Evolutionary conservation across 2,888 invertebrate genomes (phyloP), one percentile per base, ranked within the genome.

Genomic region (Hyalella azteca): DNA sequence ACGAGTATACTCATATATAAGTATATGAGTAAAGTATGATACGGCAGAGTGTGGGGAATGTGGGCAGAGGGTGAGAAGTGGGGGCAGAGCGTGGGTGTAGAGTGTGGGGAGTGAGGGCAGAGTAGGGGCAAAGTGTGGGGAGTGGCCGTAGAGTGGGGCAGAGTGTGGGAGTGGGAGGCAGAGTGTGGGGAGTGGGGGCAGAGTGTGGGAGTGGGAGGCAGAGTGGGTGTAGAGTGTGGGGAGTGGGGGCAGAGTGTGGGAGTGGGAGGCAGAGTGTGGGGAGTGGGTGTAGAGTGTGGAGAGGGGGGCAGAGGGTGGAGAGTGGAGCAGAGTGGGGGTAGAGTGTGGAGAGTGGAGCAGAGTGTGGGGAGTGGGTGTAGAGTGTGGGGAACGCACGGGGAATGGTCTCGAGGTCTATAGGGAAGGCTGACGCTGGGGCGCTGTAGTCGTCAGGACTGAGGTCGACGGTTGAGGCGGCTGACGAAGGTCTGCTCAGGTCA

Each of bases 401-500:
- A 73, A 81, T 80, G 41, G 80, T 78, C 39, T 84, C 82, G 32
- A 84, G 73, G 79, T 84, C 84, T 7, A 82, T 40, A 36, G 60
- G 80, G 26, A 77, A 39, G 15, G 80, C 41, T 7, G 81, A 78
- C 50, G 80, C 80, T 22, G 80, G 59, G 1, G 54, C 79, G 22
- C 78, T 77, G 59, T 82, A 84, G 50, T 84, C 82, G 45, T 84
- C 84, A 41, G 84, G 84, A 49, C 84, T 84, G 77, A 81, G 78
- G 75, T 82, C 84, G 2, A 81, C 79, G 4, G 84, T 84, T 5
- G 84, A 84, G 11, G 82, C 84, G 7, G 84, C 84, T 7, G 84
- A 84, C 19, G 84, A 84, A 3, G 84, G 84, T 13, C 84, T 48
- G 50, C 84, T 84, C 41, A 81, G 40, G 78, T 84, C 84, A 19